Evolutionary conservation across 1,140 invertebrate genomes (phyloP).

Genomic region (Heliconius himera): DNA sequence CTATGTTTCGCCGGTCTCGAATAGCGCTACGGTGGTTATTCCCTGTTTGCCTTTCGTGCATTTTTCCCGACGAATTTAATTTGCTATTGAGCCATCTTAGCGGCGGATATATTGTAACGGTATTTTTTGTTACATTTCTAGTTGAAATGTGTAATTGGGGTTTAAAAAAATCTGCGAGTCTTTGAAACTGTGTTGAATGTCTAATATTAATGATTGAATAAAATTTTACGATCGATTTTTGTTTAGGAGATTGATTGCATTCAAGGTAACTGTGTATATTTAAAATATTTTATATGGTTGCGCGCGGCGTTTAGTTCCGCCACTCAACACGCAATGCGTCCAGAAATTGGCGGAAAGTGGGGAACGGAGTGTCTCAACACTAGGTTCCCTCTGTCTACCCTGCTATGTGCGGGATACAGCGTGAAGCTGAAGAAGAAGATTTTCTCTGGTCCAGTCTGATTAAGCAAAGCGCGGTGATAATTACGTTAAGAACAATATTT

Average conservation of each 20-base stretch:
- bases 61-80: slow-evolving; percentile 44
- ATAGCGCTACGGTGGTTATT: slow-evolving; percentile 42
- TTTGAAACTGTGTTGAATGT: neutral
- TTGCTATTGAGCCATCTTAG: slow-evolving; percentile 38
- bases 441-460: too few relatives aligned
- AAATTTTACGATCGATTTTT: neutral
- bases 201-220: neutral
- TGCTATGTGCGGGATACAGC: too few relatives aligned
- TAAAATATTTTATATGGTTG: too few relatives aligned
- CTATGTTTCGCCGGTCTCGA: slow-evolving; percentile 43
- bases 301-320: too few relatives aligned
- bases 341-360: too few relatives aligned
- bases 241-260: neutral
- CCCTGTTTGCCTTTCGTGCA: slow-evolving; percentile 41
- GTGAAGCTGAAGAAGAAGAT: too few relatives aligned
- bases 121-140: neutral
- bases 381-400: too few relatives aligned
- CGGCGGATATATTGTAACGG: neutral
- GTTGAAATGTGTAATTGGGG: neutral
- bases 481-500: too few relatives aligned
- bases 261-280: too few relatives aligned
- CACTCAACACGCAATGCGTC: too few relatives aligned
- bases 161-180: neutral
- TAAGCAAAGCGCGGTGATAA: too few relatives aligned
- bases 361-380: too few relatives aligned